Percentiles rank a stretch among this genome's conserved stretches.
Conservation (phyloP, 2,113 vertebrate species). For the Hydrolagus affinis region DNA sequence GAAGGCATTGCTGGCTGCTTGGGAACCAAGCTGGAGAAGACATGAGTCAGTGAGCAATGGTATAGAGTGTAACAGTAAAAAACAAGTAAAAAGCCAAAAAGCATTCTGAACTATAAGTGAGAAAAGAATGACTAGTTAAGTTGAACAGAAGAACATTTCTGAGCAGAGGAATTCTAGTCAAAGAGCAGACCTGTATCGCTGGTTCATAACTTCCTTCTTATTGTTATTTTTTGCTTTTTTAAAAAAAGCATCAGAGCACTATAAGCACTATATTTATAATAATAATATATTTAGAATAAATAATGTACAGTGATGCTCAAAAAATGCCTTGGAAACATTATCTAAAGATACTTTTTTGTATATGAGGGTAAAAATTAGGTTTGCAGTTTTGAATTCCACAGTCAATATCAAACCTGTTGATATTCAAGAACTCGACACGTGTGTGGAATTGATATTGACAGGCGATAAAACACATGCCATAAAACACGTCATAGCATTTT, state of each 20-base stretch:
- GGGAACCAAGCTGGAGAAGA: constrained; percentile 37
- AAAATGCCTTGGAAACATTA: not conserved
- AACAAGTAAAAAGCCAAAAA: not conserved
- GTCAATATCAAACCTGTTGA: no score
- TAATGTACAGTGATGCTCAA: not conserved
- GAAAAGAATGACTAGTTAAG: constrained; percentile 24
- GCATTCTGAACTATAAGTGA: constrained; percentile 2
- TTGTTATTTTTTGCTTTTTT: not conserved
- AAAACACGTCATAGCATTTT: no score
- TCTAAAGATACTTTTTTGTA: not conserved
- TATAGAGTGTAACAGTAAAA: constrained; percentile 16
- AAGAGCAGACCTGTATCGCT: not conserved
- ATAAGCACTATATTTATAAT: not conserved
- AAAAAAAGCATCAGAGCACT: not conserved
- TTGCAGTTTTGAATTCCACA: not conserved
- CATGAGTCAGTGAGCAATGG: constrained; percentile 39
- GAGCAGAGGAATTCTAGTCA: not conserved
- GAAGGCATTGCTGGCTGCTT: constrained; percentile 40
- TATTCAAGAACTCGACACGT: not conserved
- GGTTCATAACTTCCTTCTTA: not conserved
- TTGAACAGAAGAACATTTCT: not conserved
- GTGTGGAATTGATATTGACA: no score
- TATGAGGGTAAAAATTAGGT: not conserved
- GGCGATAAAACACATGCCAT: no score
- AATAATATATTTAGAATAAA: not conserved